A percentile compares a stretch with the other conserved stretches of the same genome.
phyloP scores from a whole-genome alignment of 2,888 invertebrate genomes.

The Noctua fimbriata region DNA sequence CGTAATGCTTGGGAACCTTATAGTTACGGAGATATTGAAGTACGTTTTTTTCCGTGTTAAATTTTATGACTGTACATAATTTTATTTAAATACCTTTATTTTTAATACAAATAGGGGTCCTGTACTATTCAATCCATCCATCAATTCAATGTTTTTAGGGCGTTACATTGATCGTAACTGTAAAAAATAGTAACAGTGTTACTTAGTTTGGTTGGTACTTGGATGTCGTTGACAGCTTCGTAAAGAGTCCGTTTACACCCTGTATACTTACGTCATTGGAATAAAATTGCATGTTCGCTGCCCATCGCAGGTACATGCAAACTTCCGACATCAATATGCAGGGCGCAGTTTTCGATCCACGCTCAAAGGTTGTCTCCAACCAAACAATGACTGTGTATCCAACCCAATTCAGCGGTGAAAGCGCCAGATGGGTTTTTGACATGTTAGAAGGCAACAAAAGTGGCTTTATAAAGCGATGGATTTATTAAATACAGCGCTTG shows the following conservation, averaged over 20 bases:
- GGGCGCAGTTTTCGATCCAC: constrained; percentile 43
- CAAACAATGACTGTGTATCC: constrained; percentile 64
- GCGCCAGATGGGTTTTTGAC: constrained; percentile 54
- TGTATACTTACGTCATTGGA: background rate
- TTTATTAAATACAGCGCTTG: constrained; percentile 41
- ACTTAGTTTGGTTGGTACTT: background rate
- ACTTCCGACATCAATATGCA: constrained; percentile 58
- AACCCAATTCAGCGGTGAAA: constrained; percentile 62
- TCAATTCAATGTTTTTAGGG: background rate
- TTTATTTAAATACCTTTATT: background rate
- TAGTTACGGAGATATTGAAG: background rate
- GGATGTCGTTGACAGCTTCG: background rate
- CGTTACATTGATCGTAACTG: too few species aligned
- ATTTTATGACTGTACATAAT: background rate
- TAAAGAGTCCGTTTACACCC: background rate
- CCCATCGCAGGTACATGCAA: constrained; percentile 21
- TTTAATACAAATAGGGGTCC: background rate
- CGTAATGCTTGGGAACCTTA: background rate
- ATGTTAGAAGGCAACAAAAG: constrained; percentile 45
- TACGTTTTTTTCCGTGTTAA: background rate
- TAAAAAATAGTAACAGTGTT: background rate
- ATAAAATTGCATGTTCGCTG: constrained; percentile 31
- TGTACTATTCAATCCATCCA: background rate
- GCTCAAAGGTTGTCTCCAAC: constrained; percentile 48
- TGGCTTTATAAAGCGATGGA: constrained; percentile 40